These are phyloP conservation scores for Crambe crambe DNA, from an alignment of 37 sponge, comb jelly and placozoan genomes.

Conservation along the genomic window DNA sequence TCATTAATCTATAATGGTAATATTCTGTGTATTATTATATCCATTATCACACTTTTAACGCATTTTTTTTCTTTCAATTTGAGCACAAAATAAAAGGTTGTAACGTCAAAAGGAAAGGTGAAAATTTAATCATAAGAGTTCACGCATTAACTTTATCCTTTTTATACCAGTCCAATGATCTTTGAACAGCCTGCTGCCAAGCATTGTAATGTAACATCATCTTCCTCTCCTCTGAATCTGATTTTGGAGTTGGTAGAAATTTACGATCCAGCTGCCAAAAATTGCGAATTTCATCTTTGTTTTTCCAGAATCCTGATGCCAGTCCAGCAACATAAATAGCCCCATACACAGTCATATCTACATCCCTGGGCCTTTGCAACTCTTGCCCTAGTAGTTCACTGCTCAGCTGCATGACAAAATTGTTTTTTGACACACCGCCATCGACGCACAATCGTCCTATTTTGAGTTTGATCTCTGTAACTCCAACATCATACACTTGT, in stretches of 20 bases:
- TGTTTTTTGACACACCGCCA: conserved; percentile 81
- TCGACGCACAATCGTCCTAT: conserved; percentile 49
- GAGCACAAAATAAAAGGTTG: not conserved
- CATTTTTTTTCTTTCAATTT: too few species aligned
- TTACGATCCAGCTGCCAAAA: conserved; percentile 36
- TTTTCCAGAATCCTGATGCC: conserved; percentile 76
- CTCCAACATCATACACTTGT: conserved; percentile 47
- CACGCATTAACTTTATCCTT: conserved; percentile 5
- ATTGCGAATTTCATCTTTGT: conserved; percentile 38
- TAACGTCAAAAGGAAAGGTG: too few species aligned
- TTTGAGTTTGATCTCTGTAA: conserved; percentile 25
- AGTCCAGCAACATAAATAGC: conserved; percentile 85
- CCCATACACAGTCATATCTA: conserved; percentile 79
- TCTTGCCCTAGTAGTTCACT: conserved; percentile 50
- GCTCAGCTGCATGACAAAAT: conserved; percentile 61
- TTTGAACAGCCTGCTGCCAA: conserved; percentile 66
- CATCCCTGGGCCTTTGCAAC: conserved; percentile 48
- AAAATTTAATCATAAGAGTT: too few species aligned
- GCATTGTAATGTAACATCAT: not conserved
- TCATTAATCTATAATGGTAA: not conserved
- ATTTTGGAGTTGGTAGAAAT: conserved; percentile 20
- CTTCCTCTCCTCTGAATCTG: not conserved
- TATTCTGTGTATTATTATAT: too few species aligned
- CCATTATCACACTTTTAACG: too few species aligned
- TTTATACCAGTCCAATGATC: conserved; percentile 64